Conservation (phyloP, 2,113 vertebrate species). For the Anthoscopus minutus region DNA sequence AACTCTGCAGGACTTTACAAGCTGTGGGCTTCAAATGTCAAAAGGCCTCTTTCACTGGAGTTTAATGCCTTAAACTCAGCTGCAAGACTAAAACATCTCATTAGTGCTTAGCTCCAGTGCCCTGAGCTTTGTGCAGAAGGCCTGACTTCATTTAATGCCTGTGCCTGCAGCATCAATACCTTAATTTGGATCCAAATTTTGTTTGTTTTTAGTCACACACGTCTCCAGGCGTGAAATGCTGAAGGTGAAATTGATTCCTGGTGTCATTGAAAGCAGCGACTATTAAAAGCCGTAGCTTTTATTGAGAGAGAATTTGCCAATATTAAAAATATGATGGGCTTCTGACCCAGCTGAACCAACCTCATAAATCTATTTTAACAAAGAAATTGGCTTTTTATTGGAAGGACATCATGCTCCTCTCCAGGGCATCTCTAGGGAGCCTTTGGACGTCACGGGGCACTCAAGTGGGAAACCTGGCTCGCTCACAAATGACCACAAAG, state of each 20-base stretch:
- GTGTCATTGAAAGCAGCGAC: not conserved
- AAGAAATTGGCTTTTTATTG: not conserved
- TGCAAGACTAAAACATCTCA: not conserved
- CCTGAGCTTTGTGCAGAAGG: not conserved
- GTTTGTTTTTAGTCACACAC: not conserved
- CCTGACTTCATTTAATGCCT: not conserved
- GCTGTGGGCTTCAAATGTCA: not conserved
- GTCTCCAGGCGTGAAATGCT: not conserved
- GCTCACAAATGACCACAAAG: accelerated
- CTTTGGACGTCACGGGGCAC: not conserved
- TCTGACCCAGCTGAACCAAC: not conserved
- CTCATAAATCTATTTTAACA: not conserved
- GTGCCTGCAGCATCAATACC: not conserved
- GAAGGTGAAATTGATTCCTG: not conserved
- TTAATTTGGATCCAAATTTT: not conserved
- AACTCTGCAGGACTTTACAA: not conserved
- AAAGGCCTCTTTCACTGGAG: not conserved
- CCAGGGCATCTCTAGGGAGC: not conserved
- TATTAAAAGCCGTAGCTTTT: not conserved
- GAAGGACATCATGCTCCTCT: not conserved
- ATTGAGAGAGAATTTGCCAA: not conserved
- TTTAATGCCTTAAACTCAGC: not conserved
- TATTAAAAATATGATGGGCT: not conserved
- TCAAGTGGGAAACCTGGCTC: not conserved
- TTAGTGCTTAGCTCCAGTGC: not conserved